Base-by-base conservation (phyloP, 2,113 vertebrate species). In the Siniperca chuatsi region DNA sequence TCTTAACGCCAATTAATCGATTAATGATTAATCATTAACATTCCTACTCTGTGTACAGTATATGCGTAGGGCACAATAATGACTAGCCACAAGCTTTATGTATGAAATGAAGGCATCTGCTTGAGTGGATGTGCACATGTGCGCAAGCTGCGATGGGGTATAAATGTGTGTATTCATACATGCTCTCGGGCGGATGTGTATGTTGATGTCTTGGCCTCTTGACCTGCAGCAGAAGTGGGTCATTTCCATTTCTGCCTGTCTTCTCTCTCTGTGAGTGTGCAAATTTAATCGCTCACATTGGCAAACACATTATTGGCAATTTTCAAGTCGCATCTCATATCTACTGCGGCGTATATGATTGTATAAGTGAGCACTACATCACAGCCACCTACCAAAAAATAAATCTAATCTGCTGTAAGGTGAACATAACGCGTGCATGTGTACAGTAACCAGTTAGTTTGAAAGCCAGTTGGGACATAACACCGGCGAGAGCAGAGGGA, bases 221-320 rank as follows among this genome's bases (percentile, higher is more conserved):
- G 90, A 92, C 90, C 86, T 84, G 57, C 12, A 60, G 64, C 6
- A 29, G 65, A 83, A 71, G 42, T 55, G 75, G 81, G 84, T 85
- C 25, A 83, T 76, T 55, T 60, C 69, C 58, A 73, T 75, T 50
- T 54, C 78, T 7, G 21, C 18, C 58, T 40, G 16, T 44, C 54
- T 77, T 42, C 54, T 86, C 64, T 40, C 8, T 21, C 42, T 7
- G 2, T 16, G 20, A 52, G 11, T 18, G 78, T 57, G 60, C 75
- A 33, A 50, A 37, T 86, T 81, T 90, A 92, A 93, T 92, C 61
- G n/a, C 92, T 81, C 68, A 65, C 40, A 29, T 29, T 29, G 29
- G 29, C 29, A 29, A 29, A 29, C 29, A 29, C 2, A 29, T 29
- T 29, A 29, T 29, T 29, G 29, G 29, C 1, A 29, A 29, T 29